Percentiles rank a stretch among this genome's conserved stretches.
Evolutionary conservation across 1,140 invertebrate species (phyloP).

Genomic region (Drosophila serrata): DNA sequence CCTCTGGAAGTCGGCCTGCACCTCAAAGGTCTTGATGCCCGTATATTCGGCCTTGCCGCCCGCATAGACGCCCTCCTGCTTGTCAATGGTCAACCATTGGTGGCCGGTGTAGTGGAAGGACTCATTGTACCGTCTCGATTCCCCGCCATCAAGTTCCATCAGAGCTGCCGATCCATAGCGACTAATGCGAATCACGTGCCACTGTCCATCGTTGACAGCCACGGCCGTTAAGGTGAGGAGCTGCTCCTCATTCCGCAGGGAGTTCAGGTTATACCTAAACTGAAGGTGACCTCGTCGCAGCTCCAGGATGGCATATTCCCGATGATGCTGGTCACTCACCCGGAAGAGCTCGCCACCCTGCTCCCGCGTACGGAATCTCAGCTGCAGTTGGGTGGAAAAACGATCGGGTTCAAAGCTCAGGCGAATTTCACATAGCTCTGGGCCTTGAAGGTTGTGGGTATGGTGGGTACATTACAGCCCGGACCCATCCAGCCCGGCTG

Average conservation of each 20-base stretch:
- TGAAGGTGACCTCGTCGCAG: conserved; percentile 87
- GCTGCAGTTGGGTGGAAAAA: conserved; percentile 88
- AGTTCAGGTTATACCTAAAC: conserved; percentile 89
- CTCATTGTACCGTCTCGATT: conserved; percentile 90
- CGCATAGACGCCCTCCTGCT: conserved; percentile 89
- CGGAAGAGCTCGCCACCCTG: conserved; percentile 88
- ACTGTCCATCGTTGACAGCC: conserved; percentile 89
- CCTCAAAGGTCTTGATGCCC: conserved; percentile 88
- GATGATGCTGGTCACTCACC: conserved; percentile 88
- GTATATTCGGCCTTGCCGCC: conserved; percentile 89
- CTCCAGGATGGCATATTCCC: conserved; percentile 89
- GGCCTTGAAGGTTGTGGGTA: conserved; percentile 88
- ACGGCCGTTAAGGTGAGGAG: conserved; percentile 87
- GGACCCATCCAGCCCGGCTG: conserved; percentile 88
- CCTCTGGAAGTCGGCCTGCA: conserved; percentile 88
- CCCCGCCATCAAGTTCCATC: conserved; percentile 90
- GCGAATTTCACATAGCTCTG: conserved; percentile 90
- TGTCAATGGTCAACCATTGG: conserved; percentile 88
- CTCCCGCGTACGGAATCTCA: conserved; percentile 90
- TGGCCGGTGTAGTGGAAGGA: conserved; percentile 88
- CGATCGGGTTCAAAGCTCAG: conserved; percentile 89
- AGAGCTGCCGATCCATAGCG: conserved; percentile 89
- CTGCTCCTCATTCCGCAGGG: conserved; percentile 87
- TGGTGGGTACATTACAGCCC: conserved; percentile 87
- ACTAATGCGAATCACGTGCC: conserved; percentile 89